Base-by-base conservation (phyloP, 2,888 invertebrate genomes). In the Oxytorus armatus region DNA sequence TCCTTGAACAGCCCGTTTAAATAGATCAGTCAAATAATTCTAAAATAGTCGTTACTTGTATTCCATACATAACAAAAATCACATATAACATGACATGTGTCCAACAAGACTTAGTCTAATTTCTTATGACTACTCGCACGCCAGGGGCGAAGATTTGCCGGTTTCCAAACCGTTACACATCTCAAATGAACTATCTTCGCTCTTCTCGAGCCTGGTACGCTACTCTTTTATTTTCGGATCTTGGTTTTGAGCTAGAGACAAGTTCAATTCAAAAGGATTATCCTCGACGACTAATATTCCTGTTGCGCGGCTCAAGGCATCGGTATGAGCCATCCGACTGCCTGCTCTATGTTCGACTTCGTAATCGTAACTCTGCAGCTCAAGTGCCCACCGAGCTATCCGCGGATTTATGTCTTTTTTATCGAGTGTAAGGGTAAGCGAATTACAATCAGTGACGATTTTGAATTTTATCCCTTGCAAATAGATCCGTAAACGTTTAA, bases 341-440 rank as follows among this genome's bases (percentile, higher is more conserved):
- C n/a, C n/a, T n/a, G 0, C 16, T 42, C 87, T 49, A 68, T 89
- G 88, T 25, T 84, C 84, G 1, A 85, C 39, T 11, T 55, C 68
- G 68, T 84, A 88, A 61, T 85, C 82, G 76, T 75, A 84, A 77
- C 85, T 84, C 65, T 86, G 82, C 11, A 89, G 63, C 36, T 83
- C 77, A 11, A 86, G 68, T 16, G 84, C 76, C 90, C 89, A 89
- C 29, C 89, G 25, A 18, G 79, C 61, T 39, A 90, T 89, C 21
- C 87, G 80, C 0, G 88, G 85, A 76, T 86, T 85, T 18, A 90
- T 79, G 7, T 88, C 86, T 69, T 85, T 86, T 72, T 88, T 89
- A 23, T 82, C 68, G 14, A 89, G 77, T 5, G 87, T 79, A 25
- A 16, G 82, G 51, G 77, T 82, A 1, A 89, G 63, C 23, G 84